Evolutionary conservation across 53 echinoderm and acorn worm species (phyloP), one percentile per base, ranked within the genome.

Genomic region (Actinopyga echinites): DNA sequence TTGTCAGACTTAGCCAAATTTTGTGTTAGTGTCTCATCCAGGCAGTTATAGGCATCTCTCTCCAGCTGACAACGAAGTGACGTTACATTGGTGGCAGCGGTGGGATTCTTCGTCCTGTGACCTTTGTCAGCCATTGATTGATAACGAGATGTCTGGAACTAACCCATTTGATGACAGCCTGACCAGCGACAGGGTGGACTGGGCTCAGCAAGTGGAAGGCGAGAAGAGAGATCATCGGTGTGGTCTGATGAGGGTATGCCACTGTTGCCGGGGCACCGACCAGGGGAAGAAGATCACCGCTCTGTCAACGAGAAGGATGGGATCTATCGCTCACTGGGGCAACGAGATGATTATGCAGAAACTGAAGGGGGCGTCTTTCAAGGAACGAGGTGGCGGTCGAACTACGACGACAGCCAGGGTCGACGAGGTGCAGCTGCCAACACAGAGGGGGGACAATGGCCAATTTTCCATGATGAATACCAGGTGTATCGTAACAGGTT

Each of bases 61-160:
- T 40, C 40, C 40, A 10, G 10, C 40, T 40, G 40, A 40, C 40
- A 5, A 40, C 0, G 40, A 71, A n/a, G 71, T 71, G 40, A 37
- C 71, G 71, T 38, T 71, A 71, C 44, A 71, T 9, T 71, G 71
- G 71, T 71, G 71, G 71, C 71, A 71, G 71, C 71, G 71, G 20
- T 37, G n/a, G 40, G 37, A 24, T 31, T 43, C 30, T 67, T 19
- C 3, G 10, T 33, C 32, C 30, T 30, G 30, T 30, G 30, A 4
- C 25, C 30, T 32, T 12, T 30, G 17, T 25, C 24, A 38, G 21
- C 13, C 6, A 38, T 24, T n/a, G n/a, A 10, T 25, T 30, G n/a
- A 13, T 33, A 25, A 17, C 5, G 7, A 25, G 37, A 38, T 37
- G 37, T 36, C 71, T n/a, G n/a, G 43, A 31, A 71, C n/a, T 19